A percentile compares a stretch with the other conserved stretches of the same genome.
phyloP scores from a whole-genome alignment of 2,113 vertebrate species.

The Coregonus clupeaformis region DNA sequence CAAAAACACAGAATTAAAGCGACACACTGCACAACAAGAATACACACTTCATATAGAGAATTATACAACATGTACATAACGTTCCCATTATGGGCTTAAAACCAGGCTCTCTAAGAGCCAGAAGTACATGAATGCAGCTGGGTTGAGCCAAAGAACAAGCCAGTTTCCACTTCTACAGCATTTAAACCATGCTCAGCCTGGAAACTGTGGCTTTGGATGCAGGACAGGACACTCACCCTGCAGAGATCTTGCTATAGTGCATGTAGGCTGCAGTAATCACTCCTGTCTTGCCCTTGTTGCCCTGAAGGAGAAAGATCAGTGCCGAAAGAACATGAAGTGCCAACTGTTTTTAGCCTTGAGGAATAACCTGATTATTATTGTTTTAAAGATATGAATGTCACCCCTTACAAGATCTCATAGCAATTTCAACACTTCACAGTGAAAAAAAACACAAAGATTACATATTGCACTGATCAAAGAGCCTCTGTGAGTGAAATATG shows the following conservation, averaged over 20 bases:
- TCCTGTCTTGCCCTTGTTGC: constrained; percentile 87
- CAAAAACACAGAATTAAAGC: neutral
- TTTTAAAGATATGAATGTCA: no score
- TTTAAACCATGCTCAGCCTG: constrained; percentile 25
- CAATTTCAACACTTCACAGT: no score
- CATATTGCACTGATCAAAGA: no score
- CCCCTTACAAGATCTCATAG: no score
- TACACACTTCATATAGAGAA: constrained; percentile 16
- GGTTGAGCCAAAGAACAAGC: constrained; percentile 48
- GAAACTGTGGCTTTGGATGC: neutral
- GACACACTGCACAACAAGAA: neutral
- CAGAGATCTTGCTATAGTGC: constrained; percentile 95
- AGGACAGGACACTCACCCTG: constrained; percentile 73
- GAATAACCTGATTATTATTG: no score
- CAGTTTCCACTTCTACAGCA: constrained; percentile 48
- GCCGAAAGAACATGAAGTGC: neutral
- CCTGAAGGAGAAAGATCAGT: constrained; percentile 64
- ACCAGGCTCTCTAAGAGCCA: constrained; percentile 37
- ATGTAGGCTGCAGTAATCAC: constrained; percentile 93
- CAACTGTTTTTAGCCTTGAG: no score
- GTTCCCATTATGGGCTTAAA: constrained; percentile 52
- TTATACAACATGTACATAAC: neutral
- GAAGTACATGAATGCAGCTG: constrained; percentile 66
- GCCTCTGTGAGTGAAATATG: neutral
- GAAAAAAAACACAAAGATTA: no score